phyloP scores from a whole-genome alignment of 30 jellyfish, hydroid and myxozoan genomes.

The Hydractinia echinata region DNA sequence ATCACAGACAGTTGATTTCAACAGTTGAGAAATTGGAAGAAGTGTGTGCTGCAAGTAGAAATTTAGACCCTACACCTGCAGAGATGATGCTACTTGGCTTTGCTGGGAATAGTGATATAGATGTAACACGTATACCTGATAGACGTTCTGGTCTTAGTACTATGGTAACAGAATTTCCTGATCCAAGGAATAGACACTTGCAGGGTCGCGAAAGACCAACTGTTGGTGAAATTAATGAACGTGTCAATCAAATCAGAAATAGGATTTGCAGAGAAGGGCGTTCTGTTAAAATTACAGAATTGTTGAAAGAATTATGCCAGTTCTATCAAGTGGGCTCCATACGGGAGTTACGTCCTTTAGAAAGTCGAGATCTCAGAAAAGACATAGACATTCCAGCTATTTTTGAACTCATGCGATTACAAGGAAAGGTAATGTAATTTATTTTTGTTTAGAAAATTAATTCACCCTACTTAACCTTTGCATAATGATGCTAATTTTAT shows the following conservation, averaged over 20 bases:
- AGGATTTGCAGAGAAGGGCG: constrained; percentile 31
- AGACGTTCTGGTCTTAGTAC: neutral
- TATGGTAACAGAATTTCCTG: constrained; percentile 19
- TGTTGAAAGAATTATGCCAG: constrained; percentile 25
- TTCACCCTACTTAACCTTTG: too few species aligned
- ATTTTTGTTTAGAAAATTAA: neutral
- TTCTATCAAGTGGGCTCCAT: constrained; percentile 27
- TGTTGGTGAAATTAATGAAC: constrained; percentile 23
- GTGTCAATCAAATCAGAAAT: constrained; percentile 22
- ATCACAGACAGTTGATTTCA: neutral
- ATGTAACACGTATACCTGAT: constrained; percentile 36
- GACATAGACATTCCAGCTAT: constrained; percentile 70
- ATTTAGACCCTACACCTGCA: constrained; percentile 18
- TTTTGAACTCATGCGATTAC: constrained; percentile 38
- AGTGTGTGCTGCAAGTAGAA: neutral
- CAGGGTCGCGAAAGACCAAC: constrained; percentile 33
- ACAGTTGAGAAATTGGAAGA: constrained; percentile 5
- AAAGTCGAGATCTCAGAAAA: constrained; percentile 22
- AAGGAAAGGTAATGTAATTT: constrained; percentile 42
- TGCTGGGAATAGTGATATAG: constrained; percentile 12
- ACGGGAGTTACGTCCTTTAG: constrained; percentile 34
- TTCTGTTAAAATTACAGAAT: constrained; percentile 18
- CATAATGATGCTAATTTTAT: too few species aligned
- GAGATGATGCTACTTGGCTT: constrained; percentile 15
- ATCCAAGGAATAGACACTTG: neutral